phyloP scores from a whole-genome alignment of 2,113 vertebrate genomes.

The Sinocyclocheilus rhinocerous region DNA sequence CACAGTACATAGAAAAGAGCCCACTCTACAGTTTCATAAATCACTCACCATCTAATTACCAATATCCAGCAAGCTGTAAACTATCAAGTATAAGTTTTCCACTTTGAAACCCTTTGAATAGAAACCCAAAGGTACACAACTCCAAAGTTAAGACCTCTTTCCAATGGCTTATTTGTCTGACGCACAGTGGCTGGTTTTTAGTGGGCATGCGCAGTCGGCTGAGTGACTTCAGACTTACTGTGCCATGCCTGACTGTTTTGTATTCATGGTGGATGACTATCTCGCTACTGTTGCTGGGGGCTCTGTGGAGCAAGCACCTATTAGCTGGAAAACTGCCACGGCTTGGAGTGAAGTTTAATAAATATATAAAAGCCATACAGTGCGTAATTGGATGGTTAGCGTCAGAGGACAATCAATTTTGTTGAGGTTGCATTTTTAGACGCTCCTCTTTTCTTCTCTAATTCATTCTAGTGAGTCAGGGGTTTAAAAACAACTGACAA shows the following conservation, averaged over 20 bases:
- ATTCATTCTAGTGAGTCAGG: not conserved
- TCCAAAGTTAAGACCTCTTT: not conserved
- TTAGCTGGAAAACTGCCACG: constrained; percentile 50
- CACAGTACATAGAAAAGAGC: not conserved
- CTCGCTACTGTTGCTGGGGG: constrained; percentile 48
- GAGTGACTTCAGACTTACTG: constrained; percentile 13
- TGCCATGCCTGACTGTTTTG: constrained; percentile 47
- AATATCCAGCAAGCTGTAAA: not conserved
- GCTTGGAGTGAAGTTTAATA: constrained; percentile 48
- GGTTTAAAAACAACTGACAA: constrained; percentile 4
- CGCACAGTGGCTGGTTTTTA: not conserved
- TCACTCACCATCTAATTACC: not conserved
- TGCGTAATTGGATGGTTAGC: constrained; percentile 42
- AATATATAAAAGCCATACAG: constrained; percentile 44
- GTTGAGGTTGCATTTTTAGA: constrained; percentile 42
- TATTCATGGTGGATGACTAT: constrained; percentile 53
- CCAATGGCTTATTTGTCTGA: not conserved
- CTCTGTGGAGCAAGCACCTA: constrained; percentile 38
- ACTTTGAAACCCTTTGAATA: not conserved
- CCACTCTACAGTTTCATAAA: not conserved
- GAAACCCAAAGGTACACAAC: not conserved
- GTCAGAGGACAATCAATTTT: constrained; percentile 45
- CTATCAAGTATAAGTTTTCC: not conserved
- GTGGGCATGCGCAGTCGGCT: not conserved
- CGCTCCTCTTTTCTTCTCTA: not conserved